Base-by-base conservation (phyloP, 2,113 vertebrate genomes). In the Sciurus niger region DNA sequence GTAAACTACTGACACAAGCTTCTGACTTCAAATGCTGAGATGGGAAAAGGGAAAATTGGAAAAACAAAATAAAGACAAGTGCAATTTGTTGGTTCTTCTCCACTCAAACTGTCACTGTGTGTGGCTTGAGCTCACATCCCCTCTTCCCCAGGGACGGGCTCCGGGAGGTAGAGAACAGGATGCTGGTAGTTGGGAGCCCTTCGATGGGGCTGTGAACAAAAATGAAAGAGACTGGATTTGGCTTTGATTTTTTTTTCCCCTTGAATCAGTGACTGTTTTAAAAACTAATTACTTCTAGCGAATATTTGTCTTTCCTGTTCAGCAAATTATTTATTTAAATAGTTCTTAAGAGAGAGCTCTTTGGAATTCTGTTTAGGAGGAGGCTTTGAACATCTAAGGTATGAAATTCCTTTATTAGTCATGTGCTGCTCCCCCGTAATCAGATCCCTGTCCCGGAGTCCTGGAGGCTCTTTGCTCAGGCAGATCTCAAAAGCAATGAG, bases 371-470 rank as follows among this genome's bases (percentile, higher is more conserved):
- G 97, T 98, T 98, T 93, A 96, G 83, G 96, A 95, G 96, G 78
- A 92, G 84, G 79, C 97, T 98, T 98, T 98, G 97, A 98, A 98
- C 97, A 96, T 43, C 96, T 97, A 55, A 98, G 94, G 96, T 97
- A 96, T 25, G 89, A 72, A 84, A 90, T 97, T 98, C 95, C 94
- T 97, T 98, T 98, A 97, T 97, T 96, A 97, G 96, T 97, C 93
- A 94, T 93, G 77, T 93, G 85, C 92, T 94, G 80, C 86, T 92
- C 94, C 93, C 90, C 60, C 70, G 90, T 97, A 96, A 98, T 98
- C 93, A 73, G 96, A 97, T 83, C 74, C 88, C 86, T 94, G 92
- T 97, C 78, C 76, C 17, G 46, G 28, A 37, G 58, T 96, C 89
- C 96, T 90, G 73, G 28, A 53, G 58, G 25, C 58, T 74, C 34